Evolutionary conservation across 2,113 vertebrate species (phyloP).

Genomic region (Oreochromis aureus): DNA sequence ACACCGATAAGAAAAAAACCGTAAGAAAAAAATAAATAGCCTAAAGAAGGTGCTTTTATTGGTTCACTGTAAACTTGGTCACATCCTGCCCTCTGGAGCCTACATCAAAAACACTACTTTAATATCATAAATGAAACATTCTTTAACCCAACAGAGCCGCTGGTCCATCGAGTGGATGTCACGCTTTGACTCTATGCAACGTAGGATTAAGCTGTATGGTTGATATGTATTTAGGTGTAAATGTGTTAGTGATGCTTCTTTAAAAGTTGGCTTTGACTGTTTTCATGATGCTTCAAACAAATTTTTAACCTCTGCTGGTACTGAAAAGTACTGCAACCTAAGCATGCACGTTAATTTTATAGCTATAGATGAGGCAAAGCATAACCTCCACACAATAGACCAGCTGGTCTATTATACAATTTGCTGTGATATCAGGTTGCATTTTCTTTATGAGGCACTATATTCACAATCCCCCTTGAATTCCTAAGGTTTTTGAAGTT

Average conservation of each 20-base stretch:
- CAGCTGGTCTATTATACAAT: not conserved
- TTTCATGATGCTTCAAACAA: rapidly evolving
- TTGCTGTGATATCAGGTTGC: not conserved
- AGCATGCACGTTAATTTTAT: not conserved
- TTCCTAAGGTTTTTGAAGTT: not conserved
- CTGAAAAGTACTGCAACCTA: rapidly evolving
- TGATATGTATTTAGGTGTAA: not conserved
- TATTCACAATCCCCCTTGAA: not conserved
- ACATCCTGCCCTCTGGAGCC: rapidly evolving
- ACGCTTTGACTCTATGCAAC: not conserved
- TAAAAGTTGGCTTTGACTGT: not conserved
- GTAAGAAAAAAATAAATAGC: too few relatives aligned
- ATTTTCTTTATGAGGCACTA: not conserved
- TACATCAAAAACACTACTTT: not conserved
- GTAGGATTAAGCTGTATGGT: rapidly evolving
- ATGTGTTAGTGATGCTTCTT: not conserved
- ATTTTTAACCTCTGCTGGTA: rapidly evolving
- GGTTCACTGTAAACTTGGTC: not conserved
- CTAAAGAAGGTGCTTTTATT: too few relatives aligned
- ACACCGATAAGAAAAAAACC: too few relatives aligned
- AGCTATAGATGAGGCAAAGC: rapidly evolving
- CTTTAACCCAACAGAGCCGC: not conserved
- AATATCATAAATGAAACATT: not conserved
- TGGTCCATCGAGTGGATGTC: rapidly evolving
- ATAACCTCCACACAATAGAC: not conserved